Base-by-base conservation (phyloP, 2,888 invertebrate species). In the Lasioglossum marginatum region DNA sequence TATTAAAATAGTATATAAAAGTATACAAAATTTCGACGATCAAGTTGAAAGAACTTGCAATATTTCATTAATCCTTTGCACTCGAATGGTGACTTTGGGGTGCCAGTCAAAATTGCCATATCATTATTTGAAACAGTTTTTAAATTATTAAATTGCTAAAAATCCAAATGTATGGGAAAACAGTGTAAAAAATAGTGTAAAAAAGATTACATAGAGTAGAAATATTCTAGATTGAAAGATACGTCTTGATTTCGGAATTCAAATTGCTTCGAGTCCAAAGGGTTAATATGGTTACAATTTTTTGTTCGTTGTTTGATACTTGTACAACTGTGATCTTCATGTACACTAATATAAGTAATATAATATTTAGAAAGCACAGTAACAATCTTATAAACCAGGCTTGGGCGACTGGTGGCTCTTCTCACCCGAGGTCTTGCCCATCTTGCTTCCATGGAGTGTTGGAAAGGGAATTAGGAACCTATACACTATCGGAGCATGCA, bases 1-100 rank as follows among this genome's bases (percentile, higher is more conserved):
- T 72, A 73, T 73, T 88, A 86, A 4, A 74, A 77, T 76, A 77
- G 2, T 77, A 45, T 73, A 71, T 45, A 82, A 66, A 57, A 79
- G 71, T 71, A 79, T 14, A 71, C 40, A 37, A 34, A 48, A 19
- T 63, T 19, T 48, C 14, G 31, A 60, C 10, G 19, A 12, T 40
- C 63, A 76, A 83, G 19, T 57, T 43, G 4, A 23, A 68, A 66
- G 45, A 23, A 31, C 27, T 12, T 73, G n/a, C 10, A 70, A 74
- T 71, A 31, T 66, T 1, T 63, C 3, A 2, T 77, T 43, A 43
- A 43, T 0, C 43, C 14, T 43, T 43, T 43, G 43, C 43, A 43
- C 12, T 43, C 43, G 14, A 43, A 43, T 43, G 14, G 14, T 43
- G 43, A 43, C 43, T 43, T 14, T 43, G 43, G 12, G 0, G 0